Conservation (phyloP, 2,797 vertebrate species). For the Bradypodion ventrale region DNA sequence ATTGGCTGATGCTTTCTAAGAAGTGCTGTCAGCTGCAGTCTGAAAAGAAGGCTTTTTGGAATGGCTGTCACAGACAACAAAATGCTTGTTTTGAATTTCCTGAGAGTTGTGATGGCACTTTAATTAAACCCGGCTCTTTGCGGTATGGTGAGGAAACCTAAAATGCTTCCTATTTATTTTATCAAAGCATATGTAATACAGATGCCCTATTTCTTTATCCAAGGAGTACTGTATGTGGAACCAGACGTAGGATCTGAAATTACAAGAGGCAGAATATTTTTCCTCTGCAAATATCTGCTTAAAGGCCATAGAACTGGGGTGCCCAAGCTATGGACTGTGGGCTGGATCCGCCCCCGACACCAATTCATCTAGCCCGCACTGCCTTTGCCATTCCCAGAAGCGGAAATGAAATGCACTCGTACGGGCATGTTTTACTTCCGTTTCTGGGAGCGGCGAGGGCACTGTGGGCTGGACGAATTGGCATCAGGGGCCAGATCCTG, state of each 20-base stretch:
- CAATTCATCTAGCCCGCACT: no score
- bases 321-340: no score
- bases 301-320: neutral
- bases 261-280: slow-evolving; percentile 18
- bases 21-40: neutral
- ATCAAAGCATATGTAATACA: neutral
- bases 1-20: no score
- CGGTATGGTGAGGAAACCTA: neutral
- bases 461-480: no score
- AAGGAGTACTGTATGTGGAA: slow-evolving; percentile 32
- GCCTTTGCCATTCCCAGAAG: no score
- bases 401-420: no score
- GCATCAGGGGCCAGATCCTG: no score
- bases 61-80: neutral
- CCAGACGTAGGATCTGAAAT: slow-evolving; percentile 13
- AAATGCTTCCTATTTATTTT: neutral
- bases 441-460: no score
- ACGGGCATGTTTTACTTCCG: no score
- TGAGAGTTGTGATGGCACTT: neutral
- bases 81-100: neutral
- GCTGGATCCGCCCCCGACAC: no score
- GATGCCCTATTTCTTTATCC: neutral
- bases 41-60: neutral
- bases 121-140: neutral
- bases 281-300: slow-evolving; percentile 8